phyloP scores from a whole-genome alignment of 2,113 vertebrate genomes.

The Microtus oregoni region DNA sequence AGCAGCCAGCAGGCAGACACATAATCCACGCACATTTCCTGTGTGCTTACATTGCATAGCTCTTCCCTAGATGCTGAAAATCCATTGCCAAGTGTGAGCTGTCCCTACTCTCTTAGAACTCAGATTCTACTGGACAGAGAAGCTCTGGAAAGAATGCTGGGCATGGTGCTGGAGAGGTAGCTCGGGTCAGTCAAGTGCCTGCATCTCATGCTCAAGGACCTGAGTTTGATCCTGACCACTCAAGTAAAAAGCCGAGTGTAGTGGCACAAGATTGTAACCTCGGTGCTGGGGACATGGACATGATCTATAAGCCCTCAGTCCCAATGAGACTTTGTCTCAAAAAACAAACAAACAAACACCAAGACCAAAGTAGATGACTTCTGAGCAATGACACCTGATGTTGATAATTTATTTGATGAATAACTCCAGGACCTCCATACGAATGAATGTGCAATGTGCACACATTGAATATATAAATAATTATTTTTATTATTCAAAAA shows the following conservation, averaged over 20 bases:
- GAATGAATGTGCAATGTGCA: neutral
- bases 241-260: neutral
- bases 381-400: neutral
- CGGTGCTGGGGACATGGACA: neutral
- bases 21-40: neutral
- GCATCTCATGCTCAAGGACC: neutral
- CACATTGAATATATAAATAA: neutral
- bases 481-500: conserved; percentile 38
- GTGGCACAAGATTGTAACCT: neutral
- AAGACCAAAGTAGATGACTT: neutral
- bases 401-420: too few species aligned
- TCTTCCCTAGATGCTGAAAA: neutral
- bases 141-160: conserved; percentile 17
- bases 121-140: neutral
- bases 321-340: neutral
- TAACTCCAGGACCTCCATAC: neutral
- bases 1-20: neutral
- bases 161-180: too few species aligned
- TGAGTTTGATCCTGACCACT: neutral
- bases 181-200: neutral
- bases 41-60: neutral
- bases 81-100: neutral
- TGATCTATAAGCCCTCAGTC: neutral
- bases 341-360: neutral
- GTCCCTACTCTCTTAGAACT: neutral